Base-by-base conservation (phyloP, 2,888 invertebrate species). In the Troilus luridus region DNA sequence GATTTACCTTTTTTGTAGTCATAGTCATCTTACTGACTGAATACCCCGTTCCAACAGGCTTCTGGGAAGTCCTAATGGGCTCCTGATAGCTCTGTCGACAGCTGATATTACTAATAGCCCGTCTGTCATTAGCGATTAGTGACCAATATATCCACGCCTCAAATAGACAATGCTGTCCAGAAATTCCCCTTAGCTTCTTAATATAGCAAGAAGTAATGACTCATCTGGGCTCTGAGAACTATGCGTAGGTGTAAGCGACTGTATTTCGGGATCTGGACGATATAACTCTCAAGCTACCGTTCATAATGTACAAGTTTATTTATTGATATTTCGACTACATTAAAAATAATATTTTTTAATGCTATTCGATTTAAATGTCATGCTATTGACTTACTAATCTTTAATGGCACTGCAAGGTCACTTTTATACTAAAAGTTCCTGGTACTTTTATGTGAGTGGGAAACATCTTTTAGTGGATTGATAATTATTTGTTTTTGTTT, bases 21-120 rank as follows among this genome's bases (percentile, higher is more conserved):
- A 12, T 10, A 85, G 56, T 54, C 41, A 81, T 81, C 54, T 0
- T 54, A 81, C 81, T 54, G 67, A 14, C 7, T 24, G 67, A 77
- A 77, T 27, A 41, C 17, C 85, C 11, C 19, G n/a, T 41, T 41
- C 21, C 81, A 7, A 77, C 12, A 77, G 12, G 17, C 21, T 85
- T 85, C 85, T 85, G 56, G n/a, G 85, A 85, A 85, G 21, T 10
- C 21, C 85, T 54, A 56, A 21, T n/a, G 21, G 56, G n/a, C n/a
- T 0, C 56, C 11, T 11, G 85, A 85, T 85, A 85, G 85, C 56
- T 11, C 85, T 54, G 85, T 56, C 85, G 85, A 85, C 85, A 85
- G 85, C 54, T 58, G 85, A 85, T 85, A 85, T 85, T 21, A 58
- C 85, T 85, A 85, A 85, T 85, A 85, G 85, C 56, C 12, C 41